A percentile compares a stretch with the other conserved stretches of the same genome.
These are phyloP conservation scores for Drosophila nebulosa DNA, from an alignment of 1,140 invertebrate genomes.

Conservation along the genomic window DNA sequence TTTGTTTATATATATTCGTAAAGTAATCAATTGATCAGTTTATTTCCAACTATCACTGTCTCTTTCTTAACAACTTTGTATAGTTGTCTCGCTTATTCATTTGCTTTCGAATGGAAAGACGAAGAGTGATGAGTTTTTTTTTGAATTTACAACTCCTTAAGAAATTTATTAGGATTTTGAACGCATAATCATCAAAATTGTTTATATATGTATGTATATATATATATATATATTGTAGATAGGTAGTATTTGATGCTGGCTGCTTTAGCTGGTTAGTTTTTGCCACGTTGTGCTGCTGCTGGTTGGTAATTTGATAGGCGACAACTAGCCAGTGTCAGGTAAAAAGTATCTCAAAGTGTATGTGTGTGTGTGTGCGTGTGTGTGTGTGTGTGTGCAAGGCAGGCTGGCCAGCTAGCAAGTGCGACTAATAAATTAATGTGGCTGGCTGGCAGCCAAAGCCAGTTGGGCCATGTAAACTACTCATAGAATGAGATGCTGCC, in stretches of 20 bases:
- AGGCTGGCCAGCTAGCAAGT: slow-evolving; percentile 65
- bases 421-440: slow-evolving; percentile 74
- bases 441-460: slow-evolving; percentile 50
- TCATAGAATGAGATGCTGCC: slow-evolving; percentile 50
- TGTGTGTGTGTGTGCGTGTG: background rate
- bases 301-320: slow-evolving; percentile 70
- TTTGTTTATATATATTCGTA: no score
- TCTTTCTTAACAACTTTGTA: no score
- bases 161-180: slow-evolving; percentile 30
- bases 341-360: slow-evolving; percentile 53
- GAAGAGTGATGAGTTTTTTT: background rate
- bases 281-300: slow-evolving; percentile 25
- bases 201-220: background rate
- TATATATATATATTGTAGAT: no score
- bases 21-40: no score
- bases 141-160: background rate
- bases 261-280: background rate
- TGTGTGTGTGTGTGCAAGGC: slow-evolving; percentile 39
- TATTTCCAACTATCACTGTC: no score
- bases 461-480: slow-evolving; percentile 46
- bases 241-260: slow-evolving; percentile 1
- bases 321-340: slow-evolving; percentile 51
- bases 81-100: no score
- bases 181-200: slow-evolving; percentile 42
- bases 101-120: no score